Evolutionary conservation across 2,113 vertebrate species (phyloP), one percentile per base, ranked within the genome.

Genomic region (Prunella himalayana): DNA sequence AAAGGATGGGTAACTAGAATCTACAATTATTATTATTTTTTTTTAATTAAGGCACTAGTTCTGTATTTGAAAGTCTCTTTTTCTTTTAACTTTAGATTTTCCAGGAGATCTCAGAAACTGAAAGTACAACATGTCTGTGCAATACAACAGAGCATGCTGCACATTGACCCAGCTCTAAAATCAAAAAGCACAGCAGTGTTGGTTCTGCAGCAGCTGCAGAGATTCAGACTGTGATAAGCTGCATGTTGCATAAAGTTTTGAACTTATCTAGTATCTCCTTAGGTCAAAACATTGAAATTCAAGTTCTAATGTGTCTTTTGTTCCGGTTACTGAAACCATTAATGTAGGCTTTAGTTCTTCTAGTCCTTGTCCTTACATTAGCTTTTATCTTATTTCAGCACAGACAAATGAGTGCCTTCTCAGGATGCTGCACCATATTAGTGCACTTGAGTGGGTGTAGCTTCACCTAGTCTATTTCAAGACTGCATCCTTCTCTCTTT

Each of bases 381-480:
- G 8, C 7, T 28, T 61, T 28, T 66, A 19, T 59, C 83, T 71
- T 66, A 24, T 76, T 75, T 91, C 33, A 75, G 11, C 24, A 35
- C 13, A 47, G 35, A 59, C 21, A 80, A 60, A 13, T 75, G 27
- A 66, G 25, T 45, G 6, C 10, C 68, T 86, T 14, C 30, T 87
- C 31, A 56, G 56, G 33, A 44, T 21, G 11, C 44, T 53, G 56
- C 13, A 83, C 45, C 37, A 42, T 60, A 28, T 59, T 25, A 69
- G 27, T 19, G 31, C 60, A 69, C 31, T n/a, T n/a, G 73, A 85
- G 90, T 61, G 66, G 65, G 70, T 68, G 84, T 72, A 50, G 13
- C 31, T 68, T 90, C 49, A 68, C 45, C 16, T 27, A n/a, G 31
- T 42, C 66, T 94, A 66, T 94, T 95, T 91, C 69, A 63, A 91